Evolutionary conservation across 2,797 vertebrate genomes (phyloP), one percentile per base, ranked within the genome.

Genomic region (Protosalanx chinensis): DNA sequence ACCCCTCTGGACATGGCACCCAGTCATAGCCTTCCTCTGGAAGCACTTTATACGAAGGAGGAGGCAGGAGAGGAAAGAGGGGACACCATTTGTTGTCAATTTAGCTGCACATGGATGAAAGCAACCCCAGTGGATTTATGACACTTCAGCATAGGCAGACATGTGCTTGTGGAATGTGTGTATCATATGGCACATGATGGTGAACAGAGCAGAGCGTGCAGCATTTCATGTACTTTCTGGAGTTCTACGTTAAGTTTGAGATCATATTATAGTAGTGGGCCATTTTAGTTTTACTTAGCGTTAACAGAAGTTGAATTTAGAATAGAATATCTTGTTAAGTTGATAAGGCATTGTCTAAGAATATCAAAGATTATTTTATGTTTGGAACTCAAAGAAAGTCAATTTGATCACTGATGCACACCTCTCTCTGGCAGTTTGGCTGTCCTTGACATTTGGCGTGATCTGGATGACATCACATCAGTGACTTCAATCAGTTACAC

Each of bases 11-110:
- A 79, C 67, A 66, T 33, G 56, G 59, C 68, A 41, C 73, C 61
- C 64, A 60, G 75, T 79, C 69, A 60, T 69, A 65, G 72, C 62
- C n/a, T 72, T 32, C 5, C 66, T 82, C 82, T 84, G 81, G 79
- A 87, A 82, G 70, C 72, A 80, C 77, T 85, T 86, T 75, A 73
- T 81, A 75, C 75, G 61, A 72, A 73, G 65, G 33, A 73, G 0
- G 32, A 73, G 75, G 68, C 82, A 74, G 76, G 72, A 6, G 57
- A 71, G 64, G 68, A 60, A 69, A 79, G 60, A 72, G 57, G 59
- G 73, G 66, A 79, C 72, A 72, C 79, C 85, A 88, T 88, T 90
- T 89, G 86, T 86, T 87, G 81, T 84, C 78, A 87, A 87, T 90
- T 87, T 86, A 80, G 84, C 81, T 57, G 27, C 32, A 46, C 70